These are phyloP conservation scores for Trididemnum nubilum DNA, from an alignment of 23 tunicate species.

Conservation along the genomic window DNA sequence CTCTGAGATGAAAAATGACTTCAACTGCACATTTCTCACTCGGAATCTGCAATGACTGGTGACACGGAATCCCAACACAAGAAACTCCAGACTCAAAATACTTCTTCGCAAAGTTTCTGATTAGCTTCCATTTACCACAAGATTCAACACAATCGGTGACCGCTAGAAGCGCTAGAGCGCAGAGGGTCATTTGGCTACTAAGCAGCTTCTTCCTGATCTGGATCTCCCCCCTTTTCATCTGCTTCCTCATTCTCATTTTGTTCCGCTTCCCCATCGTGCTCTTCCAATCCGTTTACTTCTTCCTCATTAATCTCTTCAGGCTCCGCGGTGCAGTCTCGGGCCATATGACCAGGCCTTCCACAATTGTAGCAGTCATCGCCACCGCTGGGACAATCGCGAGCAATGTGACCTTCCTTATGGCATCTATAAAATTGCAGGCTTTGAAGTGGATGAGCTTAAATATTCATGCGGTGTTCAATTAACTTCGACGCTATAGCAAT, in stretches of 20 bases:
- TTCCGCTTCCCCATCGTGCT: not conserved
- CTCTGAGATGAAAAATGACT: too few species aligned
- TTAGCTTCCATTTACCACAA: slow-evolving; percentile 13
- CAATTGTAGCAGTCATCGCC: slow-evolving; percentile 58
- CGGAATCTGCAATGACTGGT: too few species aligned
- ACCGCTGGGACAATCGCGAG: slow-evolving; percentile 74
- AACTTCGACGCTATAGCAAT: too few species aligned
- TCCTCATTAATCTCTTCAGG: slow-evolving; percentile 28
- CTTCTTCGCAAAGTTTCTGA: slow-evolving; percentile 21
- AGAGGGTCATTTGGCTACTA: not conserved
- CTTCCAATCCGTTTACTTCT: slow-evolving; percentile 41
- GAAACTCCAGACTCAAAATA: not conserved
- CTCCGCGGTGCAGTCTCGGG: slow-evolving; percentile 45
- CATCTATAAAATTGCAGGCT: slow-evolving; percentile 58
- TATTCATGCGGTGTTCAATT: too few species aligned
- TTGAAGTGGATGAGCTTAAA: too few species aligned
- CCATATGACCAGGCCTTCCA: slow-evolving; percentile 50
- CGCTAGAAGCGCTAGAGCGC: not conserved
- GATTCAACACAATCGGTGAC: not conserved
- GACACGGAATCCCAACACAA: too few species aligned
- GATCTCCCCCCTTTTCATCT: not conserved
- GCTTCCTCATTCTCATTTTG: not conserved
- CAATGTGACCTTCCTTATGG: slow-evolving; percentile 79
- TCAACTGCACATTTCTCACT: too few species aligned
- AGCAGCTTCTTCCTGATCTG: not conserved